Conservation (phyloP, 2,113 vertebrate species). For the Sciurus niger region DNA sequence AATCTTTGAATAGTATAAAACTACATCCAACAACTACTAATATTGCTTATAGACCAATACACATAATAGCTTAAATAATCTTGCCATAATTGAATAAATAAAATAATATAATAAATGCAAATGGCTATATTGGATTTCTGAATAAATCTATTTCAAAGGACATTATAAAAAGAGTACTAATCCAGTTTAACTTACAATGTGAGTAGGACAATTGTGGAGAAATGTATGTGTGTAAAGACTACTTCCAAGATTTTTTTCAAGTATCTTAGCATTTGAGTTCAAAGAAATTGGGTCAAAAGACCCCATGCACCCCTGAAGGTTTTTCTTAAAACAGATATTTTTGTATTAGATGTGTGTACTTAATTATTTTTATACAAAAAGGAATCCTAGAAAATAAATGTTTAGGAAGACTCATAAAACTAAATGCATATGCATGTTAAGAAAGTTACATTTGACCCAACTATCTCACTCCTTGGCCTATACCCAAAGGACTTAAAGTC, state of each 20-base stretch:
- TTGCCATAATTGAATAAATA: neutral
- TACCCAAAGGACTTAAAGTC: no score
- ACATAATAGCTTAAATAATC: neutral
- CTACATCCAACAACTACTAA: neutral
- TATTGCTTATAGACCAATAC: neutral
- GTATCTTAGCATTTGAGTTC: neutral
- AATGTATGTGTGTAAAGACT: neutral
- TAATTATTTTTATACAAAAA: constrained; percentile 39
- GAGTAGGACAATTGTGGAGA: neutral
- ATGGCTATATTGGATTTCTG: neutral
- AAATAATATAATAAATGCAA: neutral
- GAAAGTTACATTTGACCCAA: no score
- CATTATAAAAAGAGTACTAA: neutral
- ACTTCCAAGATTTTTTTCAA: neutral
- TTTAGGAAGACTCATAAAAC: neutral
- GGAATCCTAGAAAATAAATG: neutral
- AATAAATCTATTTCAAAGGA: neutral
- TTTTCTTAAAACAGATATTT: constrained; percentile 9
- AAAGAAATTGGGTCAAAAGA: neutral
- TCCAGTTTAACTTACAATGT: neutral
- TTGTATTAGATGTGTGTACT: neutral
- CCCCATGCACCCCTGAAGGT: neutral
- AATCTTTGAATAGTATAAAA: constrained; percentile 1
- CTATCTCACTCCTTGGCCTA: no score
- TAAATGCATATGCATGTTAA: neutral